Evolutionary conservation across 2,797 vertebrate genomes (phyloP).

Genomic region (Manis crassicaudata): DNA sequence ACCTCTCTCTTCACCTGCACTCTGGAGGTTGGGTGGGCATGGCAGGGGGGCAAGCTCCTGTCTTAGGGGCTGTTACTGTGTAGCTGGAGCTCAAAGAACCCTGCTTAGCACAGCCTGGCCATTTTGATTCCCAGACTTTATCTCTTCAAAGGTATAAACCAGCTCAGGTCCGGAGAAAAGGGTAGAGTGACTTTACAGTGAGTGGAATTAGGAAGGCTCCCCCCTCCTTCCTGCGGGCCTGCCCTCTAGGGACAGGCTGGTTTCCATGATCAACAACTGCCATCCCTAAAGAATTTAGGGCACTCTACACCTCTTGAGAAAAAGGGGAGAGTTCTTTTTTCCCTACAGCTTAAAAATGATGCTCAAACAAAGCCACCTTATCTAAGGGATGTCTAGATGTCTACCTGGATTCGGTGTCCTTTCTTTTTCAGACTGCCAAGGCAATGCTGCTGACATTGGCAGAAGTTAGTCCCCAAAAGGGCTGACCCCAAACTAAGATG

Average conservation of each 20-base stretch:
- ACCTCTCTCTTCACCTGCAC: neutral
- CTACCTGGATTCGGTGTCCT: neutral
- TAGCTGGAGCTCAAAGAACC: slow-evolving; percentile 24
- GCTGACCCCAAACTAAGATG: neutral
- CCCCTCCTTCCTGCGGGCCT: neutral
- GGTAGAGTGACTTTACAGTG: neutral
- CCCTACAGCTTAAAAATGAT: neutral
- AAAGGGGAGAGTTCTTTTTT: neutral
- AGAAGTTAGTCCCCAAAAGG: slow-evolving; percentile 3
- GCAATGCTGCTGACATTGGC: neutral
- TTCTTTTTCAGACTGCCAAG: neutral
- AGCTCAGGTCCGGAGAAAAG: slow-evolving; percentile 25
- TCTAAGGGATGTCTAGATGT: neutral
- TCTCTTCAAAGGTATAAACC: neutral
- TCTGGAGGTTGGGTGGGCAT: neutral
- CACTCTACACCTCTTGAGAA: neutral
- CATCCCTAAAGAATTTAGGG: slow-evolving; percentile 23
- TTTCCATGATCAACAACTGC: slow-evolving; percentile 54
- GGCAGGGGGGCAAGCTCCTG: neutral
- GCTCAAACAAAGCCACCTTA: neutral
- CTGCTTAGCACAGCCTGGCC: neutral
- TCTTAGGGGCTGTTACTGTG: slow-evolving; percentile 29
- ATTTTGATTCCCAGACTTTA: slow-evolving; percentile 7
- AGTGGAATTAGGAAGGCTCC: slow-evolving; percentile 19
- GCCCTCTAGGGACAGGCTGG: slow-evolving; percentile 1